A percentile compares a stretch with the other conserved stretches of the same genome.
These are phyloP conservation scores for Thermophis baileyi DNA, from an alignment of 2,113 vertebrate genomes.

Conservation along the genomic window DNA sequence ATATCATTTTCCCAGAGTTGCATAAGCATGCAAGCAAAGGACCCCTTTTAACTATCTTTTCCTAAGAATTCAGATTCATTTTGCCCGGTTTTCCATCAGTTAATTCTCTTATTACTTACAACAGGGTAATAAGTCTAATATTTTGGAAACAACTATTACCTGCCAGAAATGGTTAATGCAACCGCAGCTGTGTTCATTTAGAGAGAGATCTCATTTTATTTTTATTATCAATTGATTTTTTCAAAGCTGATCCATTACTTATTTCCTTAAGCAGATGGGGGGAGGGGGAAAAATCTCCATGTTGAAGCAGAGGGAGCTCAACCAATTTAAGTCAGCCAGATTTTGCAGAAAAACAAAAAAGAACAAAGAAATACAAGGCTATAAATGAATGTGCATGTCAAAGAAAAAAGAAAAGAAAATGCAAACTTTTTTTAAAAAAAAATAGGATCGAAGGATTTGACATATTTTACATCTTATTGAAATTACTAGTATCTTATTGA, in stretches of 20 bases:
- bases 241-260: conserved; percentile 52
- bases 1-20: background rate
- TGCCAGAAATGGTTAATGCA: conserved; percentile 39
- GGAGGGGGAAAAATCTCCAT: background rate
- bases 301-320: conserved; percentile 3
- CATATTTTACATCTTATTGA: background rate
- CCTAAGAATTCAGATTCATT: conserved; percentile 47
- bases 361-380: background rate
- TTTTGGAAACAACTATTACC: conserved; percentile 29
- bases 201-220: conserved; percentile 37
- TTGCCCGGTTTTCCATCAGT: conserved; percentile 45
- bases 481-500: background rate
- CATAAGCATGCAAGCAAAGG: background rate
- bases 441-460: background rate
- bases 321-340: background rate
- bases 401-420: background rate
- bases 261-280: conserved; percentile 34
- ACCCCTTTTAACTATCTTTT: conserved; percentile 14
- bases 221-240: conserved; percentile 65
- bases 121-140: conserved; percentile 56
- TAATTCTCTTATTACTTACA: conserved; percentile 26
- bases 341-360: background rate
- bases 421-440: background rate
- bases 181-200: conserved; percentile 57
- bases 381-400: background rate